Evolutionary conservation across 2,113 vertebrate genomes (phyloP), one percentile per base, ranked within the genome.

Genomic region (Eulemur rufifrons): DNA sequence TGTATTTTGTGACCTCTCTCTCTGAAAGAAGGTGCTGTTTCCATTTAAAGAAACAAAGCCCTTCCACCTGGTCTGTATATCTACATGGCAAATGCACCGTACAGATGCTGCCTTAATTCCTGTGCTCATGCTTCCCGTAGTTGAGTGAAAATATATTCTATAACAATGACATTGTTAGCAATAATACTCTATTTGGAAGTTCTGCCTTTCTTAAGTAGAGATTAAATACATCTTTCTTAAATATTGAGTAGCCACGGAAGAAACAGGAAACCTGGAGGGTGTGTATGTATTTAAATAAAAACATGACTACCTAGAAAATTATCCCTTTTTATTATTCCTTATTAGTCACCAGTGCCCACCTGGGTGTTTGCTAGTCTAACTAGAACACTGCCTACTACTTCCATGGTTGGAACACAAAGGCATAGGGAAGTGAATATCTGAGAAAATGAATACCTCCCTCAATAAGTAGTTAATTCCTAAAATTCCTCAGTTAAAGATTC

Each of bases 401-500:
- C 6, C 27, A n/a, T 21, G 6, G 20, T 5, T 37, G 34, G 54
- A 74, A 73, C 32, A 52, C 20, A 20, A 71, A 89, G 85, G 50
- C 25, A 37, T 6, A 34, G 5, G 59, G 39, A 81, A 91, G 25
- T 64, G 54, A 89, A 37, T 25, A 76, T 3, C 45, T 54, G 13
- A 89, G 64, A 42, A 87, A 37, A 50, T 18, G 21, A 66, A 2
- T 59, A 63, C 37, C 39, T 90, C 66, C 47, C 34, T 71, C 56
- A 87, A 73, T 74, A 71, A 95, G n/a, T 34, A 73, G 34, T 47
- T 85, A 82, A 97, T 96, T 96, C 87, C 92, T 95, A 96, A 97
- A 95, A 97, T 97, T 93, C 95, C 96, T 95, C n/a, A 92, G 82
- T 76, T 92, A 54, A 69, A 94, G 39, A 52, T 64, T 96, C 42